Percentiles rank a stretch among this genome's conserved stretches.
Evolutionary conservation across 2,888 invertebrate genomes (phyloP).

Genomic region (Xestia xanthographa): DNA sequence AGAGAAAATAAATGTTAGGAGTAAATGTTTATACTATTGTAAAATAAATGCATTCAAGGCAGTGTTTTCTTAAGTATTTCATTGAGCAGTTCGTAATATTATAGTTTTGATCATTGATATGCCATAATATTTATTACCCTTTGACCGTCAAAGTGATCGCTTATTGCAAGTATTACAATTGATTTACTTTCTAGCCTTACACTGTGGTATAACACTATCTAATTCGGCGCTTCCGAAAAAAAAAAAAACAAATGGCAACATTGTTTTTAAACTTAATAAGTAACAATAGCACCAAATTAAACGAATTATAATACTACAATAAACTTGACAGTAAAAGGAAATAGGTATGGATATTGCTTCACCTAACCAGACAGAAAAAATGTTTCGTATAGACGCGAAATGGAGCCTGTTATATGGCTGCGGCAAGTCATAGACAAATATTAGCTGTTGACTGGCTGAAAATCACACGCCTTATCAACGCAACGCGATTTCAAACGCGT

Average conservation of each 20-base stretch:
- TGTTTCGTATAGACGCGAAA: background rate
- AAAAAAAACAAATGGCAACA: constrained; percentile 11
- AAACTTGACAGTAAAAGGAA: constrained; percentile 10
- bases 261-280: constrained; percentile 2
- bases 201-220: background rate
- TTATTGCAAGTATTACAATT: background rate
- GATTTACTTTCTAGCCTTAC: background rate
- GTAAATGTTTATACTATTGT: constrained; percentile 38
- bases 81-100: constrained; percentile 35
- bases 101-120: constrained; percentile 30
- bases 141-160: constrained; percentile 9
- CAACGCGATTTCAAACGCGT: background rate
- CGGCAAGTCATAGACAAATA: background rate
- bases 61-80: constrained; percentile 55
- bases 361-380: constrained; percentile 38
- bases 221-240: background rate
- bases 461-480: background rate
- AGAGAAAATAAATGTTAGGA: constrained; percentile 20
- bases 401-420: too few species aligned
- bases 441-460: background rate
- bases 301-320: background rate
- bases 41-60: constrained; percentile 67
- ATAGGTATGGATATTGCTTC: constrained; percentile 50
- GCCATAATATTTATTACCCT: background rate
- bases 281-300: constrained; percentile 39